These are phyloP conservation scores for Brevimyrus niger DNA, from an alignment of 2,113 vertebrate species.

Conservation along the genomic window DNA sequence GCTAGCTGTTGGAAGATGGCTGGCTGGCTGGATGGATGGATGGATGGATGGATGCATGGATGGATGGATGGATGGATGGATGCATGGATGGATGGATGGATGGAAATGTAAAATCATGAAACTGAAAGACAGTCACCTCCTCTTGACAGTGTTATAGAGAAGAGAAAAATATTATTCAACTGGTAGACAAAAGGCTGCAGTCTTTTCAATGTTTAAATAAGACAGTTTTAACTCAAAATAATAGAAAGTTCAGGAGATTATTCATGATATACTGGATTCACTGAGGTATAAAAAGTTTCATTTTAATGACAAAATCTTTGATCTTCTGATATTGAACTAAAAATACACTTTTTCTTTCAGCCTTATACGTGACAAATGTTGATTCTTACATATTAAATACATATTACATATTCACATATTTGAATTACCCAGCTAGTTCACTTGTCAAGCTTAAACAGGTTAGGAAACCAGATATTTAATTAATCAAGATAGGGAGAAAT, in stretches of 20 bases:
- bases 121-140: not conserved
- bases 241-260: not conserved
- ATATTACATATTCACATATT: not conserved
- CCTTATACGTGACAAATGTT: not conserved
- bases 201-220: not conserved
- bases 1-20: not conserved
- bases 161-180: not conserved
- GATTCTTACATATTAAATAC: not conserved
- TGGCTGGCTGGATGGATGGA: not conserved
- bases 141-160: not conserved
- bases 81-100: not conserved
- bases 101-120: not conserved
- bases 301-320: not conserved
- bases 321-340: not conserved
- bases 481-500: not conserved
- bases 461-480: not conserved
- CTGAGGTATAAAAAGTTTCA: not conserved
- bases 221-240: constrained; percentile 1
- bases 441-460: not conserved
- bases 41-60: not conserved
- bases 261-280: not conserved
- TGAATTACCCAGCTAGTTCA: not conserved
- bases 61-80: not conserved
- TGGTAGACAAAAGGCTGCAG: not conserved
- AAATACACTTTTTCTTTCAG: not conserved